A percentile compares a stretch with the other conserved stretches of the same genome.
Evolutionary conservation across 2,888 invertebrate genomes (phyloP).

Genomic region (Laothoe populi): DNA sequence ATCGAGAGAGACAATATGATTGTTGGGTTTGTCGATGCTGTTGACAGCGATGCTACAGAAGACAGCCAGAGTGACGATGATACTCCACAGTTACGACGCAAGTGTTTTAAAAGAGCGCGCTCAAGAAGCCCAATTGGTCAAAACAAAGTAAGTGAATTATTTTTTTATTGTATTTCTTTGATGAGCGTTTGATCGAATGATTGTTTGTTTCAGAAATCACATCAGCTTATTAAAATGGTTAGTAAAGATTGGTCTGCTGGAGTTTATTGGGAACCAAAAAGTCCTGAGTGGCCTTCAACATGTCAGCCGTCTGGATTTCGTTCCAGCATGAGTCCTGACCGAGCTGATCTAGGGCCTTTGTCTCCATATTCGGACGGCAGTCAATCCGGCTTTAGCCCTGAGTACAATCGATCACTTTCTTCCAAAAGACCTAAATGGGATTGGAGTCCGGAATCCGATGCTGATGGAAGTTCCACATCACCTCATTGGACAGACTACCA

Average conservation of each 20-base stretch:
- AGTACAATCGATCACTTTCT: slow-evolving; percentile 51
- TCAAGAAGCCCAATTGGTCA: slow-evolving; percentile 59
- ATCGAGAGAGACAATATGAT: slow-evolving; percentile 81
- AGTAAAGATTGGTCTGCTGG: slow-evolving; percentile 75
- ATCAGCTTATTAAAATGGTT: slow-evolving; percentile 67
- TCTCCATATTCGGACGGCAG: slow-evolving; percentile 72
- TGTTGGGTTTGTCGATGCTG: slow-evolving; percentile 72
- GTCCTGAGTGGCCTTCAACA: slow-evolving; percentile 67
- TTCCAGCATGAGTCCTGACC: slow-evolving; percentile 62
- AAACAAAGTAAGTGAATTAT: slow-evolving; percentile 57
- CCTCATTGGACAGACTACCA: slow-evolving; percentile 74
- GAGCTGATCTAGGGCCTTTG: slow-evolving; percentile 57
- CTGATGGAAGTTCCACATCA: slow-evolving; percentile 64
- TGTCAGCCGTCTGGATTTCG: slow-evolving; percentile 53
- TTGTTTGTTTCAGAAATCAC: slow-evolving; percentile 53
- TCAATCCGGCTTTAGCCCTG: slow-evolving; percentile 73
- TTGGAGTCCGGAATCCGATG: slow-evolving; percentile 76
- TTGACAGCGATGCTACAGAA: slow-evolving; percentile 71
- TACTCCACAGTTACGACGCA: slow-evolving; percentile 47
- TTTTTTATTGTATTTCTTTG: neutral
- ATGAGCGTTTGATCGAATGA: neutral
- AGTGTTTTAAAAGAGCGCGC: slow-evolving; percentile 61
- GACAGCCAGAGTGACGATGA: slow-evolving; percentile 70
- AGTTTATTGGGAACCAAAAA: slow-evolving; percentile 77
- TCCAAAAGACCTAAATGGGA: slow-evolving; percentile 64